Evolutionary conservation across 2,113 vertebrate genomes (phyloP).

Genomic region (Corydoras sp.): DNA sequence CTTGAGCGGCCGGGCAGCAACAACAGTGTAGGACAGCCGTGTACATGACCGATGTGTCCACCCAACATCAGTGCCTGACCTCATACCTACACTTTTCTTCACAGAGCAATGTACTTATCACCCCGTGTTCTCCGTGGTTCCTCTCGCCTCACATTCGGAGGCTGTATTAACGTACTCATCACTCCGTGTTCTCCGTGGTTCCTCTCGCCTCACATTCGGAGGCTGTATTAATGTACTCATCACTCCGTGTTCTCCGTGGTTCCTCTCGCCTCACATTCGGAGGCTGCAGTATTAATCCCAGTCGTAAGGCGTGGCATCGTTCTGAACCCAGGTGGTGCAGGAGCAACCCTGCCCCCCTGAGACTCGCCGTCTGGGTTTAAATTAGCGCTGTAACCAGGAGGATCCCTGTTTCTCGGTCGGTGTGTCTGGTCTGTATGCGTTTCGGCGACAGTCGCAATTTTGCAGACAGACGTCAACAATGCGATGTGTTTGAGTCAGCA

Average conservation of each 20-base stretch:
- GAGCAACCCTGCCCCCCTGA: slow-evolving; percentile 29
- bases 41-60: too few species aligned
- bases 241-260: too few species aligned
- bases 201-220: slow-evolving; percentile 26
- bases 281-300: slow-evolving; percentile 36
- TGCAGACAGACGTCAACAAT: background rate
- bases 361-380: slow-evolving; percentile 22
- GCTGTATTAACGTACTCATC: background rate
- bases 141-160: slow-evolving; percentile 24
- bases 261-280: slow-evolving; percentile 23
- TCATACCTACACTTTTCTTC: too few species aligned
- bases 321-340: slow-evolving; percentile 31
- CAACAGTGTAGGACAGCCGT: too few species aligned
- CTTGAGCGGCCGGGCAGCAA: too few species aligned
- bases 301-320: slow-evolving; percentile 30
- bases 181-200: too few species aligned
- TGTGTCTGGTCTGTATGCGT: slow-evolving; percentile 20
- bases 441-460: slow-evolving; percentile 2
- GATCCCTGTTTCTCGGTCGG: slow-evolving; percentile 16
- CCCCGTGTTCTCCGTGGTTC: too few species aligned
- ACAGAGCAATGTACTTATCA: too few species aligned
- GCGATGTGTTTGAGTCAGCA: background rate
- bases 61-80: too few species aligned
- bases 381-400: slow-evolving; percentile 40
- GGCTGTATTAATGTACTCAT: background rate